A percentile compares a stretch with the other conserved stretches of the same genome.
Evolutionary conservation across 1,140 invertebrate species (phyloP).

Genomic region (Pantala flavescens): DNA sequence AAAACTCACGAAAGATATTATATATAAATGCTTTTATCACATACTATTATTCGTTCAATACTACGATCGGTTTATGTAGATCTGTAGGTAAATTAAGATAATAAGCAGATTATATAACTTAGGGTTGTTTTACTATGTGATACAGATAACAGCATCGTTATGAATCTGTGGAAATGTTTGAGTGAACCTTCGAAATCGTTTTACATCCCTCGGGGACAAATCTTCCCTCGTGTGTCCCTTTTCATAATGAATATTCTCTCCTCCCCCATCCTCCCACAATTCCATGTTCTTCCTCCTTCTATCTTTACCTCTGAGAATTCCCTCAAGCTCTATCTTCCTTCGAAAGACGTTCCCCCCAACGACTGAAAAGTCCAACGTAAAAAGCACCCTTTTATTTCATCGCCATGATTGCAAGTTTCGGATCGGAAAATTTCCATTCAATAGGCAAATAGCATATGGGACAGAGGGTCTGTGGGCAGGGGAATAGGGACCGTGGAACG

Average conservation of each 20-base stretch:
- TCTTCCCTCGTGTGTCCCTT: no score
- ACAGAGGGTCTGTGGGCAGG: not conserved
- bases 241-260: not conserved
- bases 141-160: no score
- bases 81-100: no score
- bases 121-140: no score
- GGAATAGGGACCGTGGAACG: not conserved
- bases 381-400: not conserved
- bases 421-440: constrained; percentile 9
- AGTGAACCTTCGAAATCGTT: no score
- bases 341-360: not conserved
- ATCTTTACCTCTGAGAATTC: not conserved
- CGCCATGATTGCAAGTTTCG: not conserved
- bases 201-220: no score
- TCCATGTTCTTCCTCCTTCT: not conserved
- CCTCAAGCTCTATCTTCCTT: not conserved
- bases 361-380: not conserved
- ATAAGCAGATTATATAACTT: no score
- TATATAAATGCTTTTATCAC: no score
- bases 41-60: no score
- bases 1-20: no score
- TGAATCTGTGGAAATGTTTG: no score
- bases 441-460: not conserved
- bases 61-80: no score
- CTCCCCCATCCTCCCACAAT: not conserved